Conservation (phyloP, 2,797 vertebrate species). For the Acanthopagrus latus region DNA sequence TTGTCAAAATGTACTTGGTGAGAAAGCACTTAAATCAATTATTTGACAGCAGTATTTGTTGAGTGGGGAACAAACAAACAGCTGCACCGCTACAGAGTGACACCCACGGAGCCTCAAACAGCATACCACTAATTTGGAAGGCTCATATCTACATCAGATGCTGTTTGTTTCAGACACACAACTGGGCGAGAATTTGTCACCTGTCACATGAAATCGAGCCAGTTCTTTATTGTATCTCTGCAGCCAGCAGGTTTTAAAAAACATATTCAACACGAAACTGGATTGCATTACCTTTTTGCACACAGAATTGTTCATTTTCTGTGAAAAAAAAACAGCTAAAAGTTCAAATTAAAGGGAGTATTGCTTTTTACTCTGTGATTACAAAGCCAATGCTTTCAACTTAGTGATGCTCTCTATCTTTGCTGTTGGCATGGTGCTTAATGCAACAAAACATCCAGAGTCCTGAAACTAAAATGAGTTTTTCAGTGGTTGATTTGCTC, state of each 20-base stretch:
- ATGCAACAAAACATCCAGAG: slow-evolving; percentile 49
- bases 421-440: slow-evolving; percentile 33
- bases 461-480: slow-evolving; percentile 62
- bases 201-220: slow-evolving; percentile 37
- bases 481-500: slow-evolving; percentile 66
- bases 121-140: slow-evolving; percentile 41
- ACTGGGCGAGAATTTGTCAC: slow-evolving; percentile 40
- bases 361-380: slow-evolving; percentile 24
- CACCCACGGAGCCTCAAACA: slow-evolving; percentile 27
- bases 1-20: slow-evolving; percentile 50
- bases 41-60: slow-evolving; percentile 65
- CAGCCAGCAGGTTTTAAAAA: slow-evolving; percentile 25
- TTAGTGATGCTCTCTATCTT: slow-evolving; percentile 26
- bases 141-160: slow-evolving; percentile 40
- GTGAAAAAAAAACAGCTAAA: neutral
- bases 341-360: neutral
- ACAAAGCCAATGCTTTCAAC: slow-evolving; percentile 36
- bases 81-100: slow-evolving; percentile 50
- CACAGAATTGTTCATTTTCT: neutral
- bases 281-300: neutral
- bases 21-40: slow-evolving; percentile 58
- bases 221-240: slow-evolving; percentile 7
- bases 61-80: slow-evolving; percentile 57
- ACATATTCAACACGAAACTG: slow-evolving; percentile 1
- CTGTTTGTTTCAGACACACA: slow-evolving; percentile 42